phyloP scores from a whole-genome alignment of 2,113 vertebrate species.

The Serinus canaria region DNA sequence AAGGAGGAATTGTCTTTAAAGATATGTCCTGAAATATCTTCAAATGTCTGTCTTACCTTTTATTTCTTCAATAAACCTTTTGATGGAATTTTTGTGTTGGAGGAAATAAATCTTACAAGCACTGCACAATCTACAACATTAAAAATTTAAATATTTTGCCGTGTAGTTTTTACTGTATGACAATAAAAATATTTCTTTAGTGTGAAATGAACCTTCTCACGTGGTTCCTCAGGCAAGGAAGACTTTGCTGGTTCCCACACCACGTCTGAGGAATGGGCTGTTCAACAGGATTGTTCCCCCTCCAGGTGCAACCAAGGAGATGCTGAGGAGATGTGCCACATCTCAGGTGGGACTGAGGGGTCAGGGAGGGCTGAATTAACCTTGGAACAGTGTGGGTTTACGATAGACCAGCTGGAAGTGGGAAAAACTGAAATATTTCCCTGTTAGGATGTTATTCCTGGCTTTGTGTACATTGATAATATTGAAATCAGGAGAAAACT shows the following conservation, averaged over 20 bases:
- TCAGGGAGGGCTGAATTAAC: neutral
- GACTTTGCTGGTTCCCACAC: conserved; percentile 90
- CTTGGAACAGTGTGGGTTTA: neutral
- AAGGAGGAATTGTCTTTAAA: neutral
- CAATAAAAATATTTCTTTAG: neutral
- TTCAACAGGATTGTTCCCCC: conserved; percentile 91
- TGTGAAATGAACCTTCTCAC: neutral
- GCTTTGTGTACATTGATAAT: neutral
- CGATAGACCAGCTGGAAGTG: neutral
- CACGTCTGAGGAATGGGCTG: conserved; percentile 85
- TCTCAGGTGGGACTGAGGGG: conserved; percentile 77
- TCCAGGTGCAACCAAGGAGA: conserved; percentile 79
- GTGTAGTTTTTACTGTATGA: neutral
- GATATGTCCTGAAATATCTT: neutral
- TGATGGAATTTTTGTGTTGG: neutral
- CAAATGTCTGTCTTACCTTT: neutral
- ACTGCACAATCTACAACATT: too few relatives aligned
- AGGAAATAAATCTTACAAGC: neutral
- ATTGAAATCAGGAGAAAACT: neutral
- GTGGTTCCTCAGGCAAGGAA: conserved; percentile 80
- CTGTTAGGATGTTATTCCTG: neutral
- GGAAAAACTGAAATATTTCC: neutral
- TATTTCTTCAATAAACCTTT: neutral
- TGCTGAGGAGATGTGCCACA: conserved; percentile 83
- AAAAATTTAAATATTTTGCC: neutral